Percentiles rank a stretch among this genome's conserved stretches.
phyloP scores from a whole-genome alignment of 2,797 vertebrate genomes.

The Malacoraja senta region DNA sequence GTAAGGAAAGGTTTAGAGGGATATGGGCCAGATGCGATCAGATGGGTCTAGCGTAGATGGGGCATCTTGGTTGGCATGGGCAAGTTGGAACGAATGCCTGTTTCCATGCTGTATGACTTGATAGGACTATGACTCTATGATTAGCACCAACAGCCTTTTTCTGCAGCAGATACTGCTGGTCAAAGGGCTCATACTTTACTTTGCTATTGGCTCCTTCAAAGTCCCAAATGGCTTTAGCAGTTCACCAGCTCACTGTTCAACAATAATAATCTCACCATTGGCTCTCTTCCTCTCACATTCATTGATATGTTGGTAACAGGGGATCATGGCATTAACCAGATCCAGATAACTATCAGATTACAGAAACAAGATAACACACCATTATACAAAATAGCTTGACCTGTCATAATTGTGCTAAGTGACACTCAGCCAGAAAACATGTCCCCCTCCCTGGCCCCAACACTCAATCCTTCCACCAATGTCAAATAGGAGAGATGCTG shows the following conservation, averaged over 20 bases:
- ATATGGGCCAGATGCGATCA: too few relatives aligned
- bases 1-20: too few relatives aligned
- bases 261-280: neutral
- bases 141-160: too few relatives aligned
- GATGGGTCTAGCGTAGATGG: too few relatives aligned
- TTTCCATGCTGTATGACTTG: too few relatives aligned
- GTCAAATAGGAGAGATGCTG: neutral
- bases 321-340: too few relatives aligned
- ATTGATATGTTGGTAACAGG: neutral
- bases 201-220: neutral
- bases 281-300: neutral
- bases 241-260: neutral
- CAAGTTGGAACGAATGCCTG: too few relatives aligned
- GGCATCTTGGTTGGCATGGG: too few relatives aligned
- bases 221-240: neutral
- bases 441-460: neutral
- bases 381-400: neutral
- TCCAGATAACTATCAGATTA: neutral
- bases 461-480: neutral
- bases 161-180: neutral
- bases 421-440: neutral
- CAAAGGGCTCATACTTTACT: neutral
- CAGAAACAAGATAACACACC: neutral
- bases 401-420: neutral
- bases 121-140: too few relatives aligned